These are phyloP conservation scores for Tinamus guttatus DNA, from an alignment of 2,113 vertebrate species.

Conservation along the genomic window DNA sequence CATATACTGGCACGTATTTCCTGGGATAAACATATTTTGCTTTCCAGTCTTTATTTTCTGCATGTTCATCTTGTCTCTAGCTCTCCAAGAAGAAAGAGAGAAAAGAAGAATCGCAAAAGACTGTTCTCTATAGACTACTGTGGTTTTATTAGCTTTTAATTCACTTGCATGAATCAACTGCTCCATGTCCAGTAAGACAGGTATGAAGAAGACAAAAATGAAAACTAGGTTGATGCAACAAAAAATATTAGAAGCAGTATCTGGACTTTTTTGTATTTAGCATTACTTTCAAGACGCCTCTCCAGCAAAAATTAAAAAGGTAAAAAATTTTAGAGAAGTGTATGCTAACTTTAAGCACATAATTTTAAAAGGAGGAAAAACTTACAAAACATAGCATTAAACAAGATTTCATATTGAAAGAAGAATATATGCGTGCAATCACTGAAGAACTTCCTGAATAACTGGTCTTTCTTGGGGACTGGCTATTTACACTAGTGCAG, in stretches of 20 bases:
- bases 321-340: not conserved
- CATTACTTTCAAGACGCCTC: not conserved
- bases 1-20: not conserved
- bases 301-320: not conserved
- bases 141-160: not conserved
- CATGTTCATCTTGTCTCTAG: not conserved
- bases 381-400: not conserved
- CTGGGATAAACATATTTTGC: not conserved
- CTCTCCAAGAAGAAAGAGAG: not conserved
- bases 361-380: not conserved
- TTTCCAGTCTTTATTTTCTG: not conserved
- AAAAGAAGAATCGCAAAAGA: not conserved
- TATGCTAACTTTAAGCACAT: not conserved
- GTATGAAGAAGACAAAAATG: not conserved
- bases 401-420: not conserved
- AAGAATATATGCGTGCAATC: not conserved
- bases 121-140: not conserved
- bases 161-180: not conserved
- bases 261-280: not conserved
- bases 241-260: accelerated
- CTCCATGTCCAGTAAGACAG: not conserved
- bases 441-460: not conserved
- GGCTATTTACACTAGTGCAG: accelerated
- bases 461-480: not conserved
- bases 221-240: not conserved